These are phyloP conservation scores for Thamnophis elegans DNA, from an alignment of 2,797 vertebrate genomes.

Conservation along the genomic window DNA sequence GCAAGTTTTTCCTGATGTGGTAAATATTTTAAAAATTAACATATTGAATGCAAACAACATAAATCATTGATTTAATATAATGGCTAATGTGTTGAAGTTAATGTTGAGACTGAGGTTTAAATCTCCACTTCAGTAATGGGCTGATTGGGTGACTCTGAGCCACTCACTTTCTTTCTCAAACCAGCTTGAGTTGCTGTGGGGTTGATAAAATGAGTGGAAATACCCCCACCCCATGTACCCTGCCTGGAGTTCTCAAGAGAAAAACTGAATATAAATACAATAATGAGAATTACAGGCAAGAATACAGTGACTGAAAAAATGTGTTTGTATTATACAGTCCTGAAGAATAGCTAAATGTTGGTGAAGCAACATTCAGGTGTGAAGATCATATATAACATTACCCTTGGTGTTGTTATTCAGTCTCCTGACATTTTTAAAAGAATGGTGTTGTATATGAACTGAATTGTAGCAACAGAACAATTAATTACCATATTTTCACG, in stretches of 20 bases:
- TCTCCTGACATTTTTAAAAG: neutral
- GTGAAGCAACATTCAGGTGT: neutral
- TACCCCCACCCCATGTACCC: neutral
- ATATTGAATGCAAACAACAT: neutral
- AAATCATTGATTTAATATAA: neutral
- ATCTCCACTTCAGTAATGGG: neutral
- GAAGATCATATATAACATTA: neutral
- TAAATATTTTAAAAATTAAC: neutral
- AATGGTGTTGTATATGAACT: neutral
- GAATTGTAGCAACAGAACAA: neutral
- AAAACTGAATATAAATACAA: neutral
- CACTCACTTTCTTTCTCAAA: neutral
- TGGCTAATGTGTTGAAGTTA: neutral
- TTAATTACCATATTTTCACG: too few species aligned
- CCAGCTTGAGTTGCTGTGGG: neutral
- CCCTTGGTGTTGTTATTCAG: neutral
- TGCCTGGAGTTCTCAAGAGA: neutral
- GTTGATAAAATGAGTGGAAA: neutral
- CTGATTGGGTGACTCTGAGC: neutral
- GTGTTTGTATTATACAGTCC: neutral
- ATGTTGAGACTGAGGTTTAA: neutral
- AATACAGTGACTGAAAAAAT: neutral
- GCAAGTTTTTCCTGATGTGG: neutral
- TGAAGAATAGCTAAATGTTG: neutral
- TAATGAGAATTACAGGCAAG: neutral